Evolutionary conservation across 2,888 invertebrate species (phyloP), one percentile per base, ranked within the genome.

Genomic region (Eupithecia abbreviata): DNA sequence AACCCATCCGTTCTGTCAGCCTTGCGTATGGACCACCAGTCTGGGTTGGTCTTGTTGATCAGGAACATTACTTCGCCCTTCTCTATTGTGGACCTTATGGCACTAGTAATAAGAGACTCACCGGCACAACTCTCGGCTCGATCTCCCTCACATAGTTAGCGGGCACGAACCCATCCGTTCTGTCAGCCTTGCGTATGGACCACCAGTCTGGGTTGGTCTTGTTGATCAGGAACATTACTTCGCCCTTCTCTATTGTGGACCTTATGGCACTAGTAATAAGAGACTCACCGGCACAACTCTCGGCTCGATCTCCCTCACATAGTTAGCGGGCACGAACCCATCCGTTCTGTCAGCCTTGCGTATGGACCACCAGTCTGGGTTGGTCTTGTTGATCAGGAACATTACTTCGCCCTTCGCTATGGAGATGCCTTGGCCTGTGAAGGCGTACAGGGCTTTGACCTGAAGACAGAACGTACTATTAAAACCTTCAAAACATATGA

Each of bases 291-390:
- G 95, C 4, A 98, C 97, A 0, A 98, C 96, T 80, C 98, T 96
- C 0, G 99, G 98, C 82, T 99, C 98, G 70, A 98, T 96, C 92
- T 99, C 98, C 51, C 97, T 96, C 15, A 99, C 98, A 91, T 99
- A 99, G 93, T 98, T 99, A 1, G 99, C 99, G 0, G 99, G 99
- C 4, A 99, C 99, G 91, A 99, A 99, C 2, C 99, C 99, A 86
- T 99, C 99, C 0, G 97, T 96, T 0, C 99, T 98, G 88, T 98
- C 98, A 0, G 97, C 96, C 90, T 98, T 98, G 15, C 98, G 96
- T n/a, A 99, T 98, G 85, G 98, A 98, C 99, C 99, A 99, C 99
- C 99, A 99, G 90, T 99, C 99, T 0, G 97, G 97, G 93, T 99
- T 99, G 9, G 98, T 99, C 93, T 98, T 98, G 89, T 98, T 98